Conservation (phyloP, 1,140 invertebrate genomes). For the Listronotus bonariensis region DNA sequence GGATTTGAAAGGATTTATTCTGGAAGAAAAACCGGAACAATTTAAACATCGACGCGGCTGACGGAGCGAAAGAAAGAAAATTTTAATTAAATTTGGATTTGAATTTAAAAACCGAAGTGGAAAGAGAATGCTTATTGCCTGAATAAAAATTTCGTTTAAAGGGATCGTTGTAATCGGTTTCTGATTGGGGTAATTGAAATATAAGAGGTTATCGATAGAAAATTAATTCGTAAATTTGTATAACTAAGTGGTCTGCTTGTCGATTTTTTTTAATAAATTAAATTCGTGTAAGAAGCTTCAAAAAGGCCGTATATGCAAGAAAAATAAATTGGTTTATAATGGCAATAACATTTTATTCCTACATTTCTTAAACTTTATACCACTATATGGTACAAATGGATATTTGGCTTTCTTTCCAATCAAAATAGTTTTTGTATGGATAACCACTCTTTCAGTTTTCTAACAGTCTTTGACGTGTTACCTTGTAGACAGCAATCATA, state of each 20-base stretch:
- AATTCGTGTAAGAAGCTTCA: no score
- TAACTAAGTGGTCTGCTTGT: background rate
- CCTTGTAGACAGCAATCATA: no score
- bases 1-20: slow-evolving; percentile 36
- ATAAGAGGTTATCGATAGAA: slow-evolving; percentile 25
- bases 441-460: no score
- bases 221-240: slow-evolving; percentile 24
- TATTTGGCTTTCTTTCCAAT: no score
- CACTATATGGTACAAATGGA: no score
- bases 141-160: slow-evolving; percentile 15
- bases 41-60: slow-evolving; percentile 13
- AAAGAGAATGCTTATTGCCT: slow-evolving; percentile 5
- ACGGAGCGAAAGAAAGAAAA: slow-evolving; percentile 20
- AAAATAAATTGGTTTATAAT: no score
- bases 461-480: no score
- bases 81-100: slow-evolving; percentile 38
- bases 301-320: no score
- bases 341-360: no score
- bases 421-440: no score
- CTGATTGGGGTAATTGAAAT: slow-evolving; percentile 24
- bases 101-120: slow-evolving; percentile 33
- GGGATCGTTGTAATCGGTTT: slow-evolving; percentile 9
- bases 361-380: no score
- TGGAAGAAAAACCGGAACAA: slow-evolving; percentile 31
- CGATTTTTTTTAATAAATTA: no score